Evolutionary conservation across 2,888 invertebrate genomes (phyloP).

Genomic region (Cataglyphis albicans): DNA sequence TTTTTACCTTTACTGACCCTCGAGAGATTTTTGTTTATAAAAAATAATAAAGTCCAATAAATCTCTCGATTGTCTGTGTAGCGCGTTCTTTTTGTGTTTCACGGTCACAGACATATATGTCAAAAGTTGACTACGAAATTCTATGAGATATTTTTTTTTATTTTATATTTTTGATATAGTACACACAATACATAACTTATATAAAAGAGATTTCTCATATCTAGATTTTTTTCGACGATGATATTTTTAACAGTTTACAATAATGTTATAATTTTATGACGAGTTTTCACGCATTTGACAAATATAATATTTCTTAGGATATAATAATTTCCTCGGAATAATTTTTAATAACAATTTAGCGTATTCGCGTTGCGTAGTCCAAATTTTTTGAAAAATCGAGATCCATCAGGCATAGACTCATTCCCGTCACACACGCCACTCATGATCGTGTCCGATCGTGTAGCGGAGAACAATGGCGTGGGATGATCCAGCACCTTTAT

Average conservation of each 20-base stretch:
- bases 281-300: not conserved
- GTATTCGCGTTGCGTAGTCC: conserved; percentile 3
- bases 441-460: conserved; percentile 49
- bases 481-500: conserved; percentile 80
- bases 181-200: not conserved
- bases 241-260: not conserved
- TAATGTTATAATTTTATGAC: not conserved
- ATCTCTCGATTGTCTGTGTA: conserved; percentile 23
- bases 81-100: conserved; percentile 21
- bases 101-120: not conserved
- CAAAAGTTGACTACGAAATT: conserved; percentile 27
- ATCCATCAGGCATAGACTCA: not conserved
- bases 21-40: conserved; percentile 46
- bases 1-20: conserved; percentile 36
- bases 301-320: not conserved
- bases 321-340: not conserved
- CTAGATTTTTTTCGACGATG: not conserved
- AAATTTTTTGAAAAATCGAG: conserved; percentile 14
- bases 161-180: not conserved
- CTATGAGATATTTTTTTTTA: not conserved
- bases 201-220: not conserved
- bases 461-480: conserved; percentile 76
- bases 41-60: conserved; percentile 39
- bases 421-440: conserved; percentile 46
- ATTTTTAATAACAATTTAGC: not conserved